A percentile compares a stretch with the other conserved stretches of the same genome.
Conservation (phyloP, 2,113 vertebrate genomes). For the Hystrix brachyura region DNA sequence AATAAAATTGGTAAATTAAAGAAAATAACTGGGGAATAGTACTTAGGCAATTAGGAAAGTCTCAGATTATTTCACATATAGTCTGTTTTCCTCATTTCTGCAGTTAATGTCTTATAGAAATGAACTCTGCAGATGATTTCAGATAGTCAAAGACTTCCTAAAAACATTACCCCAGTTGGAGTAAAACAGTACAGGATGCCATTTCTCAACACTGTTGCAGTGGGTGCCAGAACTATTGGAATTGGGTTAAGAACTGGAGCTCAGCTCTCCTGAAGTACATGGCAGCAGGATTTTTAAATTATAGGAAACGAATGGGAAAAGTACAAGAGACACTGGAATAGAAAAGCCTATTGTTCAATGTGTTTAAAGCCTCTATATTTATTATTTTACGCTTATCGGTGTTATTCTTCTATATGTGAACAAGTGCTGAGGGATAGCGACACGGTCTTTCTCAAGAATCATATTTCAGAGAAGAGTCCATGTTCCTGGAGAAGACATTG, state of each 20-base stretch:
- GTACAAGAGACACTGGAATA: too few relatives aligned
- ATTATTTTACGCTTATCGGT: background rate
- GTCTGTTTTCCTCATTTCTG: background rate
- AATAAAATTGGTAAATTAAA: background rate
- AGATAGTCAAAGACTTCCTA: background rate
- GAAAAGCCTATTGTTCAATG: too few relatives aligned
- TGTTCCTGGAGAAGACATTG: background rate
- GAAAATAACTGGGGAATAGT: background rate
- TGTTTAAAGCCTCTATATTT: background rate
- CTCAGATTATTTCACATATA: background rate
- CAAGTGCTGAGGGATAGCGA: background rate
- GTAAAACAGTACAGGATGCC: background rate
- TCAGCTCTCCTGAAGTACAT: background rate
- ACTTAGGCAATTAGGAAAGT: background rate
- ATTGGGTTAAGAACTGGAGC: background rate
- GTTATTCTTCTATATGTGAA: background rate
- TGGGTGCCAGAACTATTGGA: background rate
- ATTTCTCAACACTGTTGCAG: background rate
- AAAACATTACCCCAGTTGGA: background rate
- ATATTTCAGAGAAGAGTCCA: background rate
- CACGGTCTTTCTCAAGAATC: background rate
- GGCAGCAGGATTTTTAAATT: background rate
- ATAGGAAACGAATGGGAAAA: background rate
- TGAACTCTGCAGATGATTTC: background rate
- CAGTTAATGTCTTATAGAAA: background rate